phyloP scores from a whole-genome alignment of 2,888 invertebrate species.

The Nemotelus pantherinus region DNA sequence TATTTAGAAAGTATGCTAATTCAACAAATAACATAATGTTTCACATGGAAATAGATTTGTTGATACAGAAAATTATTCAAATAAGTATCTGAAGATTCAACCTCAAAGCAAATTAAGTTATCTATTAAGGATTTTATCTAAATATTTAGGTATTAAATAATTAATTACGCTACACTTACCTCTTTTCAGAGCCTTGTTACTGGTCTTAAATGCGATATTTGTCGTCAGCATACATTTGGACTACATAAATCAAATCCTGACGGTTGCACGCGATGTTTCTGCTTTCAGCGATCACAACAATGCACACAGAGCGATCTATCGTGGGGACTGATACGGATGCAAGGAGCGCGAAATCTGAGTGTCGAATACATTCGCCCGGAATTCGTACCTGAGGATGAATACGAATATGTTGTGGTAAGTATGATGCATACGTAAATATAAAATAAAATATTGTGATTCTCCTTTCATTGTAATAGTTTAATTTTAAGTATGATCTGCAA shows the following conservation, averaged over 20 bases:
- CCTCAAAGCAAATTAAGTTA: too few species aligned
- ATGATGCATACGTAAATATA: neutral
- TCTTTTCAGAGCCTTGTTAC: constrained; percentile 77
- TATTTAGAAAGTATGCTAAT: too few species aligned
- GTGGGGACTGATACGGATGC: constrained; percentile 81
- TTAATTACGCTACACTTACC: too few species aligned
- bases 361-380: constrained; percentile 60
- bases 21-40: too few species aligned
- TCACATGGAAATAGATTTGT: too few species aligned
- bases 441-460: neutral
- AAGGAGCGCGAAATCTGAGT: constrained; percentile 67
- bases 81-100: too few species aligned
- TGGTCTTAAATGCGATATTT: constrained; percentile 85
- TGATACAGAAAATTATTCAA: too few species aligned
- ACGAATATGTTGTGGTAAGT: constrained; percentile 62
- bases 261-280: constrained; percentile 96
- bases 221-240: constrained; percentile 88
- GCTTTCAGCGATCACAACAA: constrained; percentile 85
- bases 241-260: constrained; percentile 78
- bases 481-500: too few species aligned
- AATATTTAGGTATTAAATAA: too few species aligned
- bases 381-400: constrained; percentile 58
- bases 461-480: too few species aligned
- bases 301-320: constrained; percentile 85
- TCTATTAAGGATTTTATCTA: too few species aligned